Evolutionary conservation across 1,140 invertebrate genomes (phyloP), one percentile per base, ranked within the genome.

Genomic region (Plectus sambesii): DNA sequence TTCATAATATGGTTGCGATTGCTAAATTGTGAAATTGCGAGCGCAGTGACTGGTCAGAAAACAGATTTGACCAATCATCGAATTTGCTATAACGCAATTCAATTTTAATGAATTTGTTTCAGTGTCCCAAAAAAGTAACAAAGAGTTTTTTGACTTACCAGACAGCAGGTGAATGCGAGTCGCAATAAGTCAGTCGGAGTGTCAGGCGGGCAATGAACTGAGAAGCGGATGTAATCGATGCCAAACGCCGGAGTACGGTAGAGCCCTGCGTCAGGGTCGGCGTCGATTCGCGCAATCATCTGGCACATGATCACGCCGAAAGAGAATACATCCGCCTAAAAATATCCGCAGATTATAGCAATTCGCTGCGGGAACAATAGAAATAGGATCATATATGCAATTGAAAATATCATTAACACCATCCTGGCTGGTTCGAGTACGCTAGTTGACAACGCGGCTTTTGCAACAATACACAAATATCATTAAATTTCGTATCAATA

Each of bases 221-320:
- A 81, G 63, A 92, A 88, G 39, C 82, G 83, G 60, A 88, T 76
- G 71, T 90, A 92, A 74, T 96, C 87, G 47, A 96, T 77, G 49
- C 89, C 89, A 76, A 94, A 94, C 69, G 87, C 87, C 71, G 87
- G 58, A 30, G 70, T 66, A 12, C 62, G 23, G 24, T 61, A 58
- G 59, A 53, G 87, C 56, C 94, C 74, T 56, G 87, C 77, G 74
- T 96, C 90, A 12, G 89, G 90, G 74, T 96, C 90, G 22, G 89
- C 87, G 61, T 90, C 85, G 49, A 87, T 82, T 62, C 88, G 79
- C 45, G 86, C 87, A 60, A 93, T 94, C 49, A 94, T 78, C 73
- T 96, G 89, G 75, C 88, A 93, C 41, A 90, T 75, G 49, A 96
- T 84, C 56, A 96, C 90, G 19, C 90, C 89, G 72, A 84, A 92